These are phyloP conservation scores for Alces alces DNA, from an alignment of 2,113 vertebrate genomes.

Conservation along the genomic window DNA sequence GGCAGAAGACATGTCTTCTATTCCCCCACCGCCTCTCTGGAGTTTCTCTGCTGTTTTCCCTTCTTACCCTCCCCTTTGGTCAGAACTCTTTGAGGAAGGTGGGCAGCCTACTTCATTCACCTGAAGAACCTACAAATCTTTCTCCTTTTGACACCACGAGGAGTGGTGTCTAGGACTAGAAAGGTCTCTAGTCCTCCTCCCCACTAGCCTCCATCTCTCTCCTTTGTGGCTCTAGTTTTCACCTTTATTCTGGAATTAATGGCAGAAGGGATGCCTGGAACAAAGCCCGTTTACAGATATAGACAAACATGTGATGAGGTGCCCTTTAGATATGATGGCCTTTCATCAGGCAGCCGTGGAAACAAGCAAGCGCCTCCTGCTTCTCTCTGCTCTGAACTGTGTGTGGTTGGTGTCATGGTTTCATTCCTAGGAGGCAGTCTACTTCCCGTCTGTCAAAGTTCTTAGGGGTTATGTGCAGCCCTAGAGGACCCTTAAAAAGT, in stretches of 20 bases:
- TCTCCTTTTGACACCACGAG: background rate
- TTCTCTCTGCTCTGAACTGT: background rate
- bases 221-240: background rate
- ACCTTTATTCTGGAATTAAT: background rate
- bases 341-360: background rate
- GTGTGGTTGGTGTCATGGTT: background rate
- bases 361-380: background rate
- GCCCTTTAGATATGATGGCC: background rate
- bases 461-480: background rate
- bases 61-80: accelerated
- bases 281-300: background rate
- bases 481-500: background rate
- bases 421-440: background rate
- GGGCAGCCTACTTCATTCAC: background rate
- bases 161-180: background rate
- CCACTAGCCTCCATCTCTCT: background rate
- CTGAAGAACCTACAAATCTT: background rate
- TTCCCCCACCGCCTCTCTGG: background rate
- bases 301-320: background rate
- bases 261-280: background rate
- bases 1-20: background rate
- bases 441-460: background rate
- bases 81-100: background rate
- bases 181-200: background rate
- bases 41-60: background rate